Evolutionary conservation across 2,113 vertebrate species (phyloP).

Genomic region (Egretta garzetta): DNA sequence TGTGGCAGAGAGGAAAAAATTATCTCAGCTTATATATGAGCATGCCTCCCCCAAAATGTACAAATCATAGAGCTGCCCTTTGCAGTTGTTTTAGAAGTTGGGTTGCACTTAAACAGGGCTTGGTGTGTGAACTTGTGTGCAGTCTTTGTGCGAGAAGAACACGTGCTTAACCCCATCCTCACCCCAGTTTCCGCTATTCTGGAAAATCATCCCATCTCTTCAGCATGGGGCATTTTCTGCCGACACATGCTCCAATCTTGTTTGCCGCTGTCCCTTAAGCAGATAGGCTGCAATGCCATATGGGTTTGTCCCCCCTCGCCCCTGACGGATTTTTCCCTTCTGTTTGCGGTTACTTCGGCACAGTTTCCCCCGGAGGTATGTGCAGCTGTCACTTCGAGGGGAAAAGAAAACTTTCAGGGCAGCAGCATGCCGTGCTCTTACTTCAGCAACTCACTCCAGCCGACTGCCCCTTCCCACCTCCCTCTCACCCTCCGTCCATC

Average conservation of each 20-base stretch:
- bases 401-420: not conserved
- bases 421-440: rapidly evolving
- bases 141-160: not conserved
- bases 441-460: not conserved
- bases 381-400: not conserved
- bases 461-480: not conserved
- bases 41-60: rapidly evolving
- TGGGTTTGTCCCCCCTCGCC: not conserved
- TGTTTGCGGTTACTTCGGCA: not conserved
- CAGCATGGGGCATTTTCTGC: not conserved
- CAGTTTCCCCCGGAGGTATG: not conserved
- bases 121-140: not conserved
- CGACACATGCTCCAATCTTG: not conserved
- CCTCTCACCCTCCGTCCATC: not conserved
- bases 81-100: not conserved
- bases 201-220: not conserved
- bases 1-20: not conserved
- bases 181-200: not conserved
- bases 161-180: not conserved
- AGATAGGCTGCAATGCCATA: not conserved
- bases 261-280: not conserved
- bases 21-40: not conserved
- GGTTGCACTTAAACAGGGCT: not conserved
- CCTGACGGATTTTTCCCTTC: not conserved
- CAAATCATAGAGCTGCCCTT: not conserved